phyloP scores from a whole-genome alignment of 2,888 invertebrate genomes.

The Conops quadrifasciatus region DNA sequence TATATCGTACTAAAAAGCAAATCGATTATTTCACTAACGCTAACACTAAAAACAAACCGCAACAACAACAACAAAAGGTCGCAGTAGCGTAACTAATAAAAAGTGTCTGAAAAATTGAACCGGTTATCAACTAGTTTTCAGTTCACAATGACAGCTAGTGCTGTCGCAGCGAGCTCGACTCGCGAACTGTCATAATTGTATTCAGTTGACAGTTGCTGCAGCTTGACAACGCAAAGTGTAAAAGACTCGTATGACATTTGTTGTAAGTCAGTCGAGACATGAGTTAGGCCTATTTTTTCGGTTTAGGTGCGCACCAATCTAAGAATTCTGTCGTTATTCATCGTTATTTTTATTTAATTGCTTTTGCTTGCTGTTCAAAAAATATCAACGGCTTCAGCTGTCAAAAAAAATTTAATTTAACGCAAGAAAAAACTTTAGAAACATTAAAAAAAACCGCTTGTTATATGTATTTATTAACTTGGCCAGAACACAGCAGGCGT shows the following conservation, averaged over 20 bases:
- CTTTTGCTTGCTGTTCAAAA: not conserved
- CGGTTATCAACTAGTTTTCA: constrained; percentile 1
- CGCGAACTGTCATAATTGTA: constrained; percentile 20
- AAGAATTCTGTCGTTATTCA: not conserved
- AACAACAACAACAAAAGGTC: not conserved
- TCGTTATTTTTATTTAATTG: not conserved
- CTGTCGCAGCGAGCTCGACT: not conserved
- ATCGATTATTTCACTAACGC: too few relatives aligned
- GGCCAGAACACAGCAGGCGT: not conserved
- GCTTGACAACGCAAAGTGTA: constrained; percentile 7
- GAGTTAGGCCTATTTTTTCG: not conserved
- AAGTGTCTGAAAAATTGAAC: not conserved
- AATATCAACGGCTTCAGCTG: not conserved
- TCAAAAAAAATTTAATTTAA: constrained; percentile 3
- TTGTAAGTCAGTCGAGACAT: too few relatives aligned
- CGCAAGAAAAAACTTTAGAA: not conserved
- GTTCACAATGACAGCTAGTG: constrained; percentile 1
- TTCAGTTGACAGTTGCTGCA: constrained; percentile 17
- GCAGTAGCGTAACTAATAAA: not conserved
- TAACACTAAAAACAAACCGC: not conserved
- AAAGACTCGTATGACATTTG: too few relatives aligned
- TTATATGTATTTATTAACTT: constrained; percentile 29
- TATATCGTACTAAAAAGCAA: too few relatives aligned
- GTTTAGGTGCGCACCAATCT: not conserved
- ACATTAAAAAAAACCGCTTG: constrained; percentile 9